phyloP scores from a whole-genome alignment of 1,140 invertebrate genomes.

The Centruroides vittatus region DNA sequence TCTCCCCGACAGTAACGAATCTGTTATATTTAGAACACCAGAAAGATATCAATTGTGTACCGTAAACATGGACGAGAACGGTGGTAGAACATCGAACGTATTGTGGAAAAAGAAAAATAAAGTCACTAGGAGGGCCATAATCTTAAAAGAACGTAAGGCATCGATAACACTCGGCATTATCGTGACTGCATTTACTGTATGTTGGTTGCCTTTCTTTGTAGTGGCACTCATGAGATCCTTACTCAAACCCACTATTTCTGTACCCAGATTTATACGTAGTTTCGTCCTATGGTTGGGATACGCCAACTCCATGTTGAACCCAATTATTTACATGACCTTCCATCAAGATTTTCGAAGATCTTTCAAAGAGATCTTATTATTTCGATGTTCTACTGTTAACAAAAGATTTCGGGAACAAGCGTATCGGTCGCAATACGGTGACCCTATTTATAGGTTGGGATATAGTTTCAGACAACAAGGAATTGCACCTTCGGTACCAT shows the following conservation, averaged over 20 bases:
- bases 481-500: too few relatives aligned
- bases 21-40: too few relatives aligned
- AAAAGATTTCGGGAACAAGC: slow-evolving; percentile 84
- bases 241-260: slow-evolving; percentile 71
- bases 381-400: slow-evolving; percentile 71
- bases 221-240: slow-evolving; percentile 69
- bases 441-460: too few relatives aligned
- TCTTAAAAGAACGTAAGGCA: slow-evolving; percentile 45
- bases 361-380: slow-evolving; percentile 80
- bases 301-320: slow-evolving; percentile 89
- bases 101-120: not conserved
- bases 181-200: slow-evolving; percentile 82
- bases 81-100: too few relatives aligned
- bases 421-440: slow-evolving; percentile 75
- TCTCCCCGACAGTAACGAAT: too few relatives aligned
- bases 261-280: slow-evolving; percentile 18
- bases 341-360: slow-evolving; percentile 83
- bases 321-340: slow-evolving; percentile 80
- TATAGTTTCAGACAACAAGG: too few relatives aligned
- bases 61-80: too few relatives aligned
- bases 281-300: slow-evolving; percentile 86
- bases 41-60: too few relatives aligned
- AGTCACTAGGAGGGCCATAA: slow-evolving; percentile 5
- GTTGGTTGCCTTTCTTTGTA: slow-evolving; percentile 72
- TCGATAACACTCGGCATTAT: slow-evolving; percentile 85